phyloP scores from a whole-genome alignment of 2,797 vertebrate genomes.

The Tauraco hartlaubi region DNA sequence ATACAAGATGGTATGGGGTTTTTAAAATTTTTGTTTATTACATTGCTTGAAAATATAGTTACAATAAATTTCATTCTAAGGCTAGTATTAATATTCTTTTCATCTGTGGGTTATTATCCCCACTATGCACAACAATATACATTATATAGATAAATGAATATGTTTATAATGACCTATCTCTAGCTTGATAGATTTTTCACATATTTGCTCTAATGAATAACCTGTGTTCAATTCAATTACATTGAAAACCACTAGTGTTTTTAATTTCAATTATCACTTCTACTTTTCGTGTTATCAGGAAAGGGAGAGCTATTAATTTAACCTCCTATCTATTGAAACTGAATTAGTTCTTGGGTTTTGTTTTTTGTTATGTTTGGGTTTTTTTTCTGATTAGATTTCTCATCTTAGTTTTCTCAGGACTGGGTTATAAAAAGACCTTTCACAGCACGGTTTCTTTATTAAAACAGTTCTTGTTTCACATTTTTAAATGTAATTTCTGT shows the following conservation, averaged over 20 bases:
- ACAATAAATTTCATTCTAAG: not conserved
- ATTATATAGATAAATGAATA: not conserved
- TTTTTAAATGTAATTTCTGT: not conserved
- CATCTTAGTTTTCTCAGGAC: not conserved
- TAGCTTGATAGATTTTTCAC: not conserved
- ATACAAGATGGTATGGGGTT: not conserved
- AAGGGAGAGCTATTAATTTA: not conserved
- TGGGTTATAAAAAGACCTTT: not conserved
- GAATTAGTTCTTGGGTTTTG: not conserved
- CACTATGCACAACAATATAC: not conserved
- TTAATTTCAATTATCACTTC: not conserved
- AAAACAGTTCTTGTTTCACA: not conserved
- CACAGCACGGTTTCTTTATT: not conserved
- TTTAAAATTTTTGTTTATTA: not conserved
- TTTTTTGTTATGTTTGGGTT: no score
- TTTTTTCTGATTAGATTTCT: not conserved
- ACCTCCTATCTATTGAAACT: not conserved
- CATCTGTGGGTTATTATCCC: not conserved
- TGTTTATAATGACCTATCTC: not conserved
- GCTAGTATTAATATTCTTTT: not conserved
- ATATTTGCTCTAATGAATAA: conserved; percentile 26
- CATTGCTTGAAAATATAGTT: not conserved
- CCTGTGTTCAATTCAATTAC: not conserved
- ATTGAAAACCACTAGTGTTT: not conserved
- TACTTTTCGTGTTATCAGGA: not conserved